Conservation (phyloP, 2,113 vertebrate species). For the Dasyurus viverrinus region DNA sequence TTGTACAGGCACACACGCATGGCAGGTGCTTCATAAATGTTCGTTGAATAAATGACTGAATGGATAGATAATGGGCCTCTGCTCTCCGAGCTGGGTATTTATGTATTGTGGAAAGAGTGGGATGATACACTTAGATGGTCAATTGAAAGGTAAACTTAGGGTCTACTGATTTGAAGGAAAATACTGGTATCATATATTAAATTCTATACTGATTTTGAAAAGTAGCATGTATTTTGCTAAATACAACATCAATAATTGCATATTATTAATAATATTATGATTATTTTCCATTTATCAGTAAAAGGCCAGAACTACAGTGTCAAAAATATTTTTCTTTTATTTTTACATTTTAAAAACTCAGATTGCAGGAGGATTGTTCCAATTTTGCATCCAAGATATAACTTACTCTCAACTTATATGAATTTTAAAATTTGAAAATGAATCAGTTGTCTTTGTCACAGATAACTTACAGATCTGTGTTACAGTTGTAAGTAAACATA, state of each 20-base stretch:
- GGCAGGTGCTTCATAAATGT: not conserved
- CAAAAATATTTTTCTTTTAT: conserved; percentile 38
- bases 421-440: conserved; percentile 65
- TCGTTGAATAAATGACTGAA: not conserved
- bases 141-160: conserved; percentile 12
- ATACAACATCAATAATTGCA: conserved; percentile 42
- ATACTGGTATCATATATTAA: conserved; percentile 24
- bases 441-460: conserved; percentile 61
- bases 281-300: conserved; percentile 45
- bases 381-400: conserved; percentile 58
- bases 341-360: conserved; percentile 50
- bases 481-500: conserved; percentile 57
- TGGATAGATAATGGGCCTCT: not conserved
- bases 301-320: conserved; percentile 21
- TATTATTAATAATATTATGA: not conserved
- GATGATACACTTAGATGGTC: not conserved
- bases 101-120: not conserved
- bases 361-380: conserved; percentile 61
- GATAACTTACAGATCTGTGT: conserved; percentile 71
- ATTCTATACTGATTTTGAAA: conserved; percentile 50
- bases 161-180: conserved; percentile 35
- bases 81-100: not conserved
- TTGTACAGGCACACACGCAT: not conserved
- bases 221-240: conserved; percentile 32
- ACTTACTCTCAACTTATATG: conserved; percentile 50